Percentiles rank a stretch among this genome's conserved stretches.
phyloP scores from a whole-genome alignment of 2,888 invertebrate genomes.

The Campopleginae sp. region DNA sequence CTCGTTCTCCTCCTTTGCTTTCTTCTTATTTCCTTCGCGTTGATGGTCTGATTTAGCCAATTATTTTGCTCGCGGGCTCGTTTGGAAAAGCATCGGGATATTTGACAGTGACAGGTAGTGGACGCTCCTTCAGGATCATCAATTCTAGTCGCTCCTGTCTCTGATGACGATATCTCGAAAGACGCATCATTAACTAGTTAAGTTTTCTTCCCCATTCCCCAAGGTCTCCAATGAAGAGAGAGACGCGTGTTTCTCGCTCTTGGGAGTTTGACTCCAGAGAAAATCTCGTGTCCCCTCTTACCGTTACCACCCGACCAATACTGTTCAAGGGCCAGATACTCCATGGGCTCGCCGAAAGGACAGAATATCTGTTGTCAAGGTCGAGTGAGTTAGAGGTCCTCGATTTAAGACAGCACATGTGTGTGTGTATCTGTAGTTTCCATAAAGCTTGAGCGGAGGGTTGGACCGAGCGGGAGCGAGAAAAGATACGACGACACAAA shows the following conservation, averaged over 20 bases:
- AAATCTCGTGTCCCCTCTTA: conserved; percentile 3
- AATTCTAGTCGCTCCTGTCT: neutral
- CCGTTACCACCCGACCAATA: conserved; percentile 1
- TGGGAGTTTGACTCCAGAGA: neutral
- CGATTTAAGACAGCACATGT: conserved; percentile 50
- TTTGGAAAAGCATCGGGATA: neutral
- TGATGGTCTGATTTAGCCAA: neutral
- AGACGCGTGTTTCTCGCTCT: neutral
- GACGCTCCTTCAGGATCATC: neutral
- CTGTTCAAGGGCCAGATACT: conserved; percentile 12
- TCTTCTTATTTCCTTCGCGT: neutral
- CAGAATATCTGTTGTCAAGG: conserved; percentile 43
- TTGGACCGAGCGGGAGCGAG: neutral
- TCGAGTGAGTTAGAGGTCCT: conserved; percentile 56
- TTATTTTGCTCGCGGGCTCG: neutral
- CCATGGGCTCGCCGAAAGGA: conserved; percentile 6
- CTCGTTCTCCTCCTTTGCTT: neutral
- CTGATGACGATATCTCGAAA: neutral
- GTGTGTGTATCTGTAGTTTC: conserved; percentile 10
- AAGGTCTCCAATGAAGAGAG: neutral
- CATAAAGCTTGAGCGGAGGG: conserved; percentile 34
- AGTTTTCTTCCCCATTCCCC: neutral
- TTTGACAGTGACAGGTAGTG: neutral
- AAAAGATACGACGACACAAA: conserved; percentile 8
- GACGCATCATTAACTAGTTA: neutral